A percentile compares a stretch with the other conserved stretches of the same genome.
These are phyloP conservation scores for Nibea coibor DNA, from an alignment of 2,113 vertebrate species.

Conservation along the genomic window DNA sequence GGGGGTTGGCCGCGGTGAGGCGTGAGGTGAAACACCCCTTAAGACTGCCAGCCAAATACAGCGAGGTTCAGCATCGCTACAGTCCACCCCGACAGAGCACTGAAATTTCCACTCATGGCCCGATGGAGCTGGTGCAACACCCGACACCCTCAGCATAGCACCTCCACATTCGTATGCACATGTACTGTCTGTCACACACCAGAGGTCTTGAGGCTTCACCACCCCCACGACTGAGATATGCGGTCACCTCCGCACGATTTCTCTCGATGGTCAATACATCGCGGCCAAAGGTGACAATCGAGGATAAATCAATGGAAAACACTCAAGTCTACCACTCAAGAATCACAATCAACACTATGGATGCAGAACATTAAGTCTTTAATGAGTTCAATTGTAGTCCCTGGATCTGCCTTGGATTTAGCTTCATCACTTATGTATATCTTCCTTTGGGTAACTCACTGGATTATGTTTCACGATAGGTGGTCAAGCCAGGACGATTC, in stretches of 20 bases:
- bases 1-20: constrained; percentile 47
- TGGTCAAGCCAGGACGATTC: not conserved
- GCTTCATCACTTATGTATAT: constrained; percentile 12
- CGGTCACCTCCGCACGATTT: not conserved
- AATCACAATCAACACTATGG: not conserved
- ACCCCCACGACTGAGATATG: not conserved
- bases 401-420: not conserved
- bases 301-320: not conserved
- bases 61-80: constrained; percentile 90
- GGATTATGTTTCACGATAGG: not conserved
- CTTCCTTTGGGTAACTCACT: not conserved
- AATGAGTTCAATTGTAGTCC: constrained; percentile 13
- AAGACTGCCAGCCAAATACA: constrained; percentile 92
- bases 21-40: constrained; percentile 58
- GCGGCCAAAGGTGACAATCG: not conserved
- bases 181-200: not conserved
- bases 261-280: not conserved
- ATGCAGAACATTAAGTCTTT: constrained; percentile 3
- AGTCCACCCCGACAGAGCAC: constrained; percentile 92
- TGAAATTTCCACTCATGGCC: constrained; percentile 87
- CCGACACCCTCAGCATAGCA: constrained; percentile 65
- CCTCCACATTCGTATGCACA: constrained; percentile 16
- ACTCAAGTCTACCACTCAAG: not conserved
- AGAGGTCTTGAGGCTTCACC: not conserved
- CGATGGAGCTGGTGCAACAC: constrained; percentile 69